Percentiles rank a stretch among this genome's conserved stretches.
phyloP scores from a whole-genome alignment of 2,797 vertebrate species.

The Simalia tracyae region DNA sequence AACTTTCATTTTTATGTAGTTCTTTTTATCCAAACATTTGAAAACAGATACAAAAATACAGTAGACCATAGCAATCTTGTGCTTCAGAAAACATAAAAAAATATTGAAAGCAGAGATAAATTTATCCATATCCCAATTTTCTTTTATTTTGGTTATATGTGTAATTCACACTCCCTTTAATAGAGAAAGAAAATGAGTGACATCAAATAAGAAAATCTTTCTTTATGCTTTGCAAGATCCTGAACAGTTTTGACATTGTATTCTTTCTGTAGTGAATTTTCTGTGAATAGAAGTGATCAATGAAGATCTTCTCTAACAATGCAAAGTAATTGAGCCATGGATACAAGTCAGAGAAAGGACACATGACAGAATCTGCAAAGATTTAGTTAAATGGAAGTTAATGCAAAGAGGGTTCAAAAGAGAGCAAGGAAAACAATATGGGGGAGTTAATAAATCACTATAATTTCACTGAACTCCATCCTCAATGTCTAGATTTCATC shows the following conservation, averaged over 20 bases:
- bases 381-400: background rate
- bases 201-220: background rate
- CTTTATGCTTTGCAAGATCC: background rate
- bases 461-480: background rate
- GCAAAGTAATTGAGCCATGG: background rate
- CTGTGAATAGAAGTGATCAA: background rate
- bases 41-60: background rate
- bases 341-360: background rate
- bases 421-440: background rate
- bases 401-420: background rate
- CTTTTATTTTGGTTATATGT: background rate
- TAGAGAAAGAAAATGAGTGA: background rate
- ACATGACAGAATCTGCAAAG: background rate
- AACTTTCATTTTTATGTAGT: background rate
- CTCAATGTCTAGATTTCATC: background rate
- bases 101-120: background rate
- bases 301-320: background rate
- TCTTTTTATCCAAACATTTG: background rate
- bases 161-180: background rate
- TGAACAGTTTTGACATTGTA: background rate
- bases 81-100: background rate
- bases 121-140: background rate
- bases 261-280: background rate
- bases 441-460: background rate
- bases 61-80: background rate